These are phyloP conservation scores for Sphaeramia orbicularis DNA, from an alignment of 2,797 vertebrate genomes.

Conservation along the genomic window DNA sequence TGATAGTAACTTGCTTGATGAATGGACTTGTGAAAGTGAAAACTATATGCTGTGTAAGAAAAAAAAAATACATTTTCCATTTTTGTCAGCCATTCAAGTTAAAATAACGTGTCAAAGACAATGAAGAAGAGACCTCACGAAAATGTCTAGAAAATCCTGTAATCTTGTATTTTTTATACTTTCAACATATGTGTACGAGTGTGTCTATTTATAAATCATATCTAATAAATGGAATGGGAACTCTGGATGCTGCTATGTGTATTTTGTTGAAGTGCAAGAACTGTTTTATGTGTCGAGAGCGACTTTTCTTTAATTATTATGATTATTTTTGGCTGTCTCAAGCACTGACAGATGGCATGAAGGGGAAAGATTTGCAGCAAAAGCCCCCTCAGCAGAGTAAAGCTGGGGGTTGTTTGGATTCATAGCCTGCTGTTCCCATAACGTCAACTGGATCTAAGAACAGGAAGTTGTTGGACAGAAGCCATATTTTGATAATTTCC, in stretches of 20 bases:
- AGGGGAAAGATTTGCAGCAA: too few relatives aligned
- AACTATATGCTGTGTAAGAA: constrained; percentile 69
- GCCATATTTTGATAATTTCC: too few relatives aligned
- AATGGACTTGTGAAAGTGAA: constrained; percentile 79
- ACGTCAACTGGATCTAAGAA: too few relatives aligned
- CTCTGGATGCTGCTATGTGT: constrained; percentile 9
- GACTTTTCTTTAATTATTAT: too few relatives aligned
- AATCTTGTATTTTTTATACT: constrained; percentile 83
- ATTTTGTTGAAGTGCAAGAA: too few relatives aligned
- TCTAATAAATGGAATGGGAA: constrained; percentile 84
- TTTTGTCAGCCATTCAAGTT: constrained; percentile 69
- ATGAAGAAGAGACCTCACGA: constrained; percentile 77
- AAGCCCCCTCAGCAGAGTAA: too few relatives aligned
- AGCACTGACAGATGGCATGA: too few relatives aligned
- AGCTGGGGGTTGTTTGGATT: too few relatives aligned
- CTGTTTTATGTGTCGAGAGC: too few relatives aligned
- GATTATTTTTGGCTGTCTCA: too few relatives aligned
- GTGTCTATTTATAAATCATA: constrained; percentile 85
- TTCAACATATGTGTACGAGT: constrained; percentile 77
- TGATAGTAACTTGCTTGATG: constrained; percentile 78
- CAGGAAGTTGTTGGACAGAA: too few relatives aligned
- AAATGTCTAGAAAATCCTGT: constrained; percentile 74
- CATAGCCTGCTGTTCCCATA: too few relatives aligned
- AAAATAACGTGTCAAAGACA: constrained; percentile 64
- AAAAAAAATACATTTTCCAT: constrained; percentile 67